Conservation (phyloP, 2,113 vertebrate genomes). For the Taurulus bubalis region DNA sequence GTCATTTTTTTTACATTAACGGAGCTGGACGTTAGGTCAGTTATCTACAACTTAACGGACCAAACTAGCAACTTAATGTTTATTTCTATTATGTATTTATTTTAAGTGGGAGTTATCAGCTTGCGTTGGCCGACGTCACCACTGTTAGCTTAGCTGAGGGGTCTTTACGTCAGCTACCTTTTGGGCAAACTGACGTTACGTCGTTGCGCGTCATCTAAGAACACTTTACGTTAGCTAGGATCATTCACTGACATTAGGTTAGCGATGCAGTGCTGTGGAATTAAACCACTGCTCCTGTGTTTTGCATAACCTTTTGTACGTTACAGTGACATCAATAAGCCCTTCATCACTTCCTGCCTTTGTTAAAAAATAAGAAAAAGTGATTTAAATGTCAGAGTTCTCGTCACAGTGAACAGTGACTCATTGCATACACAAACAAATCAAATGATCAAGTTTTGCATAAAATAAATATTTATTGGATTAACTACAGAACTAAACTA, state of each 20-base stretch:
- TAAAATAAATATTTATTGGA: no score
- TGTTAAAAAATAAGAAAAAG: no score
- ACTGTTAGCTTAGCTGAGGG: neutral
- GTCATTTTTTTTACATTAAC: neutral
- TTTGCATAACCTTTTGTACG: neutral
- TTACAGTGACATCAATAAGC: no score
- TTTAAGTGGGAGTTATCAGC: neutral
- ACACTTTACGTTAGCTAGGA: neutral
- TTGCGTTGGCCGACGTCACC: neutral
- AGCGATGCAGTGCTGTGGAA: no score
- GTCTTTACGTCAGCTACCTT: neutral
- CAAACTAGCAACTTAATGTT: neutral
- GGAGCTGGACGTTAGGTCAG: accelerated
- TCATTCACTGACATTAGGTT: neutral
- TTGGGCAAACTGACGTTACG: no score
- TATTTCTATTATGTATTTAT: neutral
- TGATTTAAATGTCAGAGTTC: no score
- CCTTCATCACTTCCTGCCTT: no score
- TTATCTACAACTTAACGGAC: no score
- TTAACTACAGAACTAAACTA: no score
- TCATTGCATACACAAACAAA: no score
- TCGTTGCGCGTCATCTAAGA: neutral
- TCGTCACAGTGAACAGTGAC: no score
- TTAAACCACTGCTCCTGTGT: neutral
- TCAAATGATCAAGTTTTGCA: no score